These are phyloP conservation scores for Tricholaema leucomelas DNA, from an alignment of 2,113 vertebrate genomes.

Conservation along the genomic window DNA sequence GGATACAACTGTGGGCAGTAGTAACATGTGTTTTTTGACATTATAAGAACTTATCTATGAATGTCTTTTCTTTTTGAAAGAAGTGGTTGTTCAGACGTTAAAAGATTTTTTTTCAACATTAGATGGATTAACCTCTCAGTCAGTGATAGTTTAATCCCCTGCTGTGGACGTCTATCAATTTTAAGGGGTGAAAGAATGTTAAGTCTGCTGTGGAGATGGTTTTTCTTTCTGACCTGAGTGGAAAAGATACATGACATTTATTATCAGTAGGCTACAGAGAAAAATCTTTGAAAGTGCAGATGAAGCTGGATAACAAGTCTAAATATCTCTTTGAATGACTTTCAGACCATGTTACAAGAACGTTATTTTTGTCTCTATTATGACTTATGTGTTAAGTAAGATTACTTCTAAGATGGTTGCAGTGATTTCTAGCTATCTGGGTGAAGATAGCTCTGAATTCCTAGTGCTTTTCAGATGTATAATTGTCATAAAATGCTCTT, in stretches of 20 bases:
- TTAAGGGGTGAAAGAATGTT: conserved; percentile 53
- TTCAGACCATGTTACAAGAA: conserved; percentile 24
- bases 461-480: conserved; percentile 11
- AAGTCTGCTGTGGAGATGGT: conserved; percentile 34
- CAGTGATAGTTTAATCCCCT: conserved; percentile 43
- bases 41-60: neutral
- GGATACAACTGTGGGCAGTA: neutral
- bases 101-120: conserved; percentile 16
- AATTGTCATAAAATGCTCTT: conserved; percentile 56
- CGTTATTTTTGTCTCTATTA: conserved; percentile 59
- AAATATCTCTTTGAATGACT: conserved; percentile 68
- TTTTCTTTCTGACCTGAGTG: conserved; percentile 53
- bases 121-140: conserved; percentile 54
- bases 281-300: conserved; percentile 64
- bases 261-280: conserved; percentile 70
- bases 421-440: conserved; percentile 44
- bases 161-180: conserved; percentile 61
- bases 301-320: conserved; percentile 64
- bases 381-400: conserved; percentile 30
- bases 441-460: conserved; percentile 35
- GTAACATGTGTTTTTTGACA: neutral
- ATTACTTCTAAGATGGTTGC: conserved; percentile 49
- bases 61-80: neutral
- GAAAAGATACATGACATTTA: conserved; percentile 72
- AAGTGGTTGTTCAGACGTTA: conserved; percentile 25